phyloP scores from a whole-genome alignment of 2,797 vertebrate species.

The Malurus splendens region DNA sequence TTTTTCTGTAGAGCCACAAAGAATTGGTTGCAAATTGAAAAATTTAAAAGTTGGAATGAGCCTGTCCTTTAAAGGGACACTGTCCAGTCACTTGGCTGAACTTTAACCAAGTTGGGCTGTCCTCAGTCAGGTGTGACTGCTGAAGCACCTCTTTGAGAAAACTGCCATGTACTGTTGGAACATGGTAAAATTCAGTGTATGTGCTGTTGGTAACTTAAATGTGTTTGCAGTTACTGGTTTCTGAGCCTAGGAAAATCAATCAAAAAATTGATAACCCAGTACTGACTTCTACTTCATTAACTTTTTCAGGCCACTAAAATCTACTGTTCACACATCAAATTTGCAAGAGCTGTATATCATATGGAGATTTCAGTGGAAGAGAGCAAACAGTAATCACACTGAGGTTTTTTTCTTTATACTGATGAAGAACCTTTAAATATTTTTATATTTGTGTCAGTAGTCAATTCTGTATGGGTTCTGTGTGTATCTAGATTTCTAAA shows the following conservation, averaged over 20 bases:
- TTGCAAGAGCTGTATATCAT: fast-evolving
- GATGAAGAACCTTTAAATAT: neutral
- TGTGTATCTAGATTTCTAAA: neutral
- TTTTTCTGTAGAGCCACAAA: neutral
- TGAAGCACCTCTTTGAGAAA: neutral
- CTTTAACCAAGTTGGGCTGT: neutral
- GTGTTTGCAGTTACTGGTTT: neutral
- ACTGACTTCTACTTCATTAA: neutral
- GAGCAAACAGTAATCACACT: neutral
- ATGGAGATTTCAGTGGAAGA: neutral
- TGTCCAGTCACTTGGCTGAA: neutral
- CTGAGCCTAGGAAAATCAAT: neutral
- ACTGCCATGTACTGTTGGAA: neutral
- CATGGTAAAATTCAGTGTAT: fast-evolving
- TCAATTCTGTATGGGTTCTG: neutral
- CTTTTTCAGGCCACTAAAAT: neutral
- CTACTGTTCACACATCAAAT: neutral
- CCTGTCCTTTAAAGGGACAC: neutral
- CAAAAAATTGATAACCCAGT: neutral
- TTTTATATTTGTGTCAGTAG: neutral
- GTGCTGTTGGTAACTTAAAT: neutral
- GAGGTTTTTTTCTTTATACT: neutral
- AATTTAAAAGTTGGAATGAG: neutral
- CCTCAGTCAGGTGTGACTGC: neutral
- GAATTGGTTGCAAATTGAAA: neutral